Base-by-base conservation (phyloP, 2,888 invertebrate species). In the Tuberolachnus salignus region DNA sequence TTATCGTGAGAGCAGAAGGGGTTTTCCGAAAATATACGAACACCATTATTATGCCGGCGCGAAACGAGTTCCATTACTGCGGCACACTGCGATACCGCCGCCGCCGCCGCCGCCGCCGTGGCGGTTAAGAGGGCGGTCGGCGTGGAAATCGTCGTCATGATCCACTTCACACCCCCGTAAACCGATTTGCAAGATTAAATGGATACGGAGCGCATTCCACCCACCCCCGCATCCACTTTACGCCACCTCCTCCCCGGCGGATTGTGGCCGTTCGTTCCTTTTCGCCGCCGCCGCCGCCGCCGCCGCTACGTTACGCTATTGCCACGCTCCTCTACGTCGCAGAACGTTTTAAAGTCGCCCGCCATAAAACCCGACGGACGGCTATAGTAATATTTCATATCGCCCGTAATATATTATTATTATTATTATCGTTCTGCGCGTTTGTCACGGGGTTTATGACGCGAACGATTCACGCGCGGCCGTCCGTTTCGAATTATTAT, bases 171-270 rank as follows among this genome's bases (percentile, higher is more conserved):
- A 78, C 75, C 75, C 75, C 75, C 14, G 66, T 69, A 57, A 78
- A 78, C 75, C 75, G 75, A 78, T 78, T 78, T 78, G 75, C 75
- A 69, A 78, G 75, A 78, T 78, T 78, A 78, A 78, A 78, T 67
- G 75, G 75, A 78, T 78, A 78, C 57, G 66, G 19, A n/a, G 55
- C 14, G 57, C 19, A 13, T 14, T n/a, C 8, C 53, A 13, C 34
- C 19, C 23, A 16, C 59, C 16, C 19, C 57, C 67, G 26, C 21
- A 16, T n/a, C n/a, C n/a, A n/a, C n/a, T n/a, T n/a, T n/a, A n/a
- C n/a, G n/a, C n/a, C n/a, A n/a, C n/a, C n/a, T n/a, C n/a, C n/a
- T n/a, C n/a, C n/a, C n/a, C n/a, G n/a, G n/a, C n/a, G n/a, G n/a
- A n/a, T n/a, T n/a, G n/a, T n/a, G n/a, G n/a, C n/a, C n/a, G n/a